A percentile compares a stretch with the other conserved stretches of the same genome.
Conservation (phyloP, 2,797 vertebrate genomes). For the Anguilla marmorata region DNA sequence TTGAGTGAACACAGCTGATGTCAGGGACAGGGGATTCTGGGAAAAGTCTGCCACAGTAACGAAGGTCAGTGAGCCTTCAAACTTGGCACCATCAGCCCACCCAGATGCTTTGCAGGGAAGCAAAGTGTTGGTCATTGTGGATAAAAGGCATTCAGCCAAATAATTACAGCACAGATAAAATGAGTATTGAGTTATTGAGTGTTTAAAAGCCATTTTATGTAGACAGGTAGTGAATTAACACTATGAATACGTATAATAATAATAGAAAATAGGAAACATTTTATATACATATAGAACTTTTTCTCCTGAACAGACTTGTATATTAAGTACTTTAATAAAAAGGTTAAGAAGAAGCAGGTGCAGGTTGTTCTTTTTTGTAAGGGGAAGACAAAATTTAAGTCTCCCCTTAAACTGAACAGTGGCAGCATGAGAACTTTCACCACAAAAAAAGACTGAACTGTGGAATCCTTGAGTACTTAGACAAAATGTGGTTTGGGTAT, state of each 20-base stretch:
- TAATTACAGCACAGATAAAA: not conserved
- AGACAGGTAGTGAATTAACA: not conserved
- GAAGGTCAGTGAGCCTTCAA: not conserved
- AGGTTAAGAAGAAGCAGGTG: too few species aligned
- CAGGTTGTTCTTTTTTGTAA: too few species aligned
- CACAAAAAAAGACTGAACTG: too few species aligned
- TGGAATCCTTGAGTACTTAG: not conserved
- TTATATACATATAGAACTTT: too few species aligned
- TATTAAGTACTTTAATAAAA: too few species aligned
- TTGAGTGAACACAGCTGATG: slow-evolving; percentile 5
- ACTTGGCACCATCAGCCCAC: not conserved
- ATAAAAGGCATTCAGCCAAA: not conserved
- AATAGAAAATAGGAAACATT: too few species aligned
- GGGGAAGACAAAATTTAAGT: too few species aligned
- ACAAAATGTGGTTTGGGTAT: not conserved
- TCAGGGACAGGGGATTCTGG: slow-evolving; percentile 13
- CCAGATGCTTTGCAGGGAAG: not conserved
- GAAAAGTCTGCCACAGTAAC: not conserved
- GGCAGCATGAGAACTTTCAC: not conserved
- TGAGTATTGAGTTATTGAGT: not conserved
- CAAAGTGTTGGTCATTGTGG: not conserved
- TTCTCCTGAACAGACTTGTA: too few species aligned
- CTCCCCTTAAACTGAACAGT: too few species aligned
- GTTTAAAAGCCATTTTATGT: not conserved
- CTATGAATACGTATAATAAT: too few species aligned